These are phyloP conservation scores for Haliclona indistincta DNA, from an alignment of 37 sponge, comb jelly and placozoan species.

Conservation along the genomic window DNA sequence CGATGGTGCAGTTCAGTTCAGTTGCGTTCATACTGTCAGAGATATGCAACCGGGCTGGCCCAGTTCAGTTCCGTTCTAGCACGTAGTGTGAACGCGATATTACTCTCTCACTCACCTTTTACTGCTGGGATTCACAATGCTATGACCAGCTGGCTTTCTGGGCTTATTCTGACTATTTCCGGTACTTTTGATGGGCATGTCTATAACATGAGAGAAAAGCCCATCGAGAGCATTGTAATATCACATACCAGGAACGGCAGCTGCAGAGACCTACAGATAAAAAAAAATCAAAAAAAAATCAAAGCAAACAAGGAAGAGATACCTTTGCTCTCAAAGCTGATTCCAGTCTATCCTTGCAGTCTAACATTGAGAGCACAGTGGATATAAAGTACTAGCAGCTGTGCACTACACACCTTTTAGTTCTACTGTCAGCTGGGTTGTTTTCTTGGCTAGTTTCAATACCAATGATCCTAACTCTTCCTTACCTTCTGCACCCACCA, in stretches of 20 bases:
- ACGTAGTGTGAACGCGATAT: too few relatives aligned
- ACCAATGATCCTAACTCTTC: constrained; percentile 25
- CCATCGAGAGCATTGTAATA: too few relatives aligned
- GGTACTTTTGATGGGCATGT: background rate
- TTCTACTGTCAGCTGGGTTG: background rate
- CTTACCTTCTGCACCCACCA: constrained; percentile 17
- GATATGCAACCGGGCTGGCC: too few relatives aligned
- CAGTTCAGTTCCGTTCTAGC: too few relatives aligned
- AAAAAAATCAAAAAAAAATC: background rate
- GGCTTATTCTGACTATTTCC: constrained; percentile 2
- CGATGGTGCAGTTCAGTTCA: too few relatives aligned
- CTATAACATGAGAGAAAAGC: too few relatives aligned
- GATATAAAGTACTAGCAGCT: too few relatives aligned
- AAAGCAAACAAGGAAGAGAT: background rate
- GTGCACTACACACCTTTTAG: constrained; percentile 43
- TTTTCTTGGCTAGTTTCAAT: constrained; percentile 23
- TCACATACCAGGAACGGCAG: too few relatives aligned
- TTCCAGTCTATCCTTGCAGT: background rate
- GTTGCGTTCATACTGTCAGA: too few relatives aligned
- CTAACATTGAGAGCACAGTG: background rate
- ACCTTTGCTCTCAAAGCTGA: background rate
- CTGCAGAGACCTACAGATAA: background rate
- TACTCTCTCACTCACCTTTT: constrained; percentile 34
- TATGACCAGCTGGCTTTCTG: constrained; percentile 49
- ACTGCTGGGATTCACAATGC: constrained; percentile 55